Conservation (phyloP, 2,888 invertebrate species). For the Dermolepida albohirtum region DNA sequence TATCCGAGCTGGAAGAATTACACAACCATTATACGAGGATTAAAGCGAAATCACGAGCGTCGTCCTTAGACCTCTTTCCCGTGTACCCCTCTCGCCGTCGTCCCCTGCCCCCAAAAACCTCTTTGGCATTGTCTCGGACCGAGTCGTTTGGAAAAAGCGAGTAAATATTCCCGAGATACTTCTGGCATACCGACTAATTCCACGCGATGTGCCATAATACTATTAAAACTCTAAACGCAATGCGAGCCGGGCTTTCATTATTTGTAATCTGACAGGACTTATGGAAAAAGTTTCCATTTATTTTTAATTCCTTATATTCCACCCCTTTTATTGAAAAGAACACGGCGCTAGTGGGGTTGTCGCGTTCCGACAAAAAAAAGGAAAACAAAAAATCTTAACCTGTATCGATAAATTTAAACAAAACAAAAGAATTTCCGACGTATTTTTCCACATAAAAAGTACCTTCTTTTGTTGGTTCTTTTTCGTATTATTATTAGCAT, state of each 20-base stretch:
- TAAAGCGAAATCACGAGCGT: slow-evolving; percentile 66
- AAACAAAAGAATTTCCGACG: slow-evolving; percentile 26
- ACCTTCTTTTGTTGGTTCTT: background rate
- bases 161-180: slow-evolving; percentile 64
- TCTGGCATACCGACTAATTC: slow-evolving; percentile 63
- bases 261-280: slow-evolving; percentile 66
- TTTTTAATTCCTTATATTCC: slow-evolving; percentile 67
- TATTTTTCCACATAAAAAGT: slow-evolving; percentile 11
- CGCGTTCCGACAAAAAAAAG: background rate
- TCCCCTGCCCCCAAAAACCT: slow-evolving; percentile 41
- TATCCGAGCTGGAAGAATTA: slow-evolving; percentile 65
- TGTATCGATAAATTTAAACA: slow-evolving; percentile 42
- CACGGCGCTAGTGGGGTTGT: background rate
- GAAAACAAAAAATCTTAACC: slow-evolving; percentile 23
- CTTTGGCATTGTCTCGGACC: slow-evolving; percentile 65
- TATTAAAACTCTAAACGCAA: slow-evolving; percentile 67
- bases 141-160: slow-evolving; percentile 66
- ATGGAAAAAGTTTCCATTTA: slow-evolving; percentile 67
- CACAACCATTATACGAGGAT: slow-evolving; percentile 68
- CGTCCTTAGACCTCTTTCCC: slow-evolving; percentile 51
- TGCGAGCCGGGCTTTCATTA: slow-evolving; percentile 65
- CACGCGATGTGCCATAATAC: slow-evolving; percentile 65
- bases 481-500: background rate
- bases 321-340: slow-evolving; percentile 64
- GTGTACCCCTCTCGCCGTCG: slow-evolving; percentile 27